These are phyloP conservation scores for Dufourea novaeangliae DNA, from an alignment of 1,140 invertebrate genomes.

Conservation along the genomic window DNA sequence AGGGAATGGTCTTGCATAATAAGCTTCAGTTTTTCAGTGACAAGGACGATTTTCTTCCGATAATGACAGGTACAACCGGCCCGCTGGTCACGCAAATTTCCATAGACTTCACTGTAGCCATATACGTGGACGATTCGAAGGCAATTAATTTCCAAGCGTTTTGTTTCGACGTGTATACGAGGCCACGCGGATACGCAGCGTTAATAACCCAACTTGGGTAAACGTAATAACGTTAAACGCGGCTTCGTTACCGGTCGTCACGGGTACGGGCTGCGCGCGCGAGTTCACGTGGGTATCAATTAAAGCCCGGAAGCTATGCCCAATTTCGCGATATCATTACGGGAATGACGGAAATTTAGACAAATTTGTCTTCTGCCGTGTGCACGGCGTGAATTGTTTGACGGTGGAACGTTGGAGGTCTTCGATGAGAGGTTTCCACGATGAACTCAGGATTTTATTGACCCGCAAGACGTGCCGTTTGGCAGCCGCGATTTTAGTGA, in stretches of 20 bases:
- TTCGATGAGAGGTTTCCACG: too few relatives aligned
- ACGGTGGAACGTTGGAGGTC: too few relatives aligned
- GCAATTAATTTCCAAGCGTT: not conserved
- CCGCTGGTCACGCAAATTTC: too few relatives aligned
- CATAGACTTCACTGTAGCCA: not conserved
- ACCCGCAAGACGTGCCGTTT: not conserved
- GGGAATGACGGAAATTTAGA: not conserved
- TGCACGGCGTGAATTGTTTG: too few relatives aligned
- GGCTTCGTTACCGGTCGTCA: constrained; percentile 5
- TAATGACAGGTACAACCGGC: too few relatives aligned
- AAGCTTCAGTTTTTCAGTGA: too few relatives aligned
- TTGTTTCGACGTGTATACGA: not conserved
- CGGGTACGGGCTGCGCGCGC: not conserved
- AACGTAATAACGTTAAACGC: constrained; percentile 22
- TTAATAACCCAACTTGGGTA: constrained; percentile 15
- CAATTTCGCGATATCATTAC: not conserved
- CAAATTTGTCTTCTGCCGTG: not conserved
- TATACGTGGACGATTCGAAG: too few relatives aligned
- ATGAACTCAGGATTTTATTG: not conserved
- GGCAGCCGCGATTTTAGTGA: not conserved
- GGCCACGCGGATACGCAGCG: too few relatives aligned
- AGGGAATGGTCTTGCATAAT: too few relatives aligned
- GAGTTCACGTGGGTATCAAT: constrained; percentile 16
- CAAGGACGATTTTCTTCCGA: too few relatives aligned
- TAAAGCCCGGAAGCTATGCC: not conserved